A percentile compares a stretch with the other conserved stretches of the same genome.
phyloP scores from a whole-genome alignment of 2,797 vertebrate genomes.

The Pampus argenteus region DNA sequence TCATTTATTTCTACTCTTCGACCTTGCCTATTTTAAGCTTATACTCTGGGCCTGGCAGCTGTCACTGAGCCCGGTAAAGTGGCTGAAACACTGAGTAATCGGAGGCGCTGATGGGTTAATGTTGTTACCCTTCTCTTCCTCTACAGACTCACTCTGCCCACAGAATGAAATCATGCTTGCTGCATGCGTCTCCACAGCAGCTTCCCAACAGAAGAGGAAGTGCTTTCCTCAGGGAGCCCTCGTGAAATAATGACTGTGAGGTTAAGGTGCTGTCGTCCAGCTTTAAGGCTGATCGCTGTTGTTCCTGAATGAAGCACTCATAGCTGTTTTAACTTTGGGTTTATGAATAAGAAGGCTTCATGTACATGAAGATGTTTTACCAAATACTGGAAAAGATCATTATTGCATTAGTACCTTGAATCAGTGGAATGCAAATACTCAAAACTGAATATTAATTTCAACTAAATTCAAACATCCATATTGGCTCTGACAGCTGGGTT shows the following conservation, averaged over 20 bases:
- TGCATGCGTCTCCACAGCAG: slow-evolving; percentile 20
- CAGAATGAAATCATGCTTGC: slow-evolving; percentile 15
- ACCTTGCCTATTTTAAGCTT: slow-evolving; percentile 23
- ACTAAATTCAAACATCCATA: too few relatives aligned
- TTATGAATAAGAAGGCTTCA: too few relatives aligned
- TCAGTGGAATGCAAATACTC: too few relatives aligned
- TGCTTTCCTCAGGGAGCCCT: slow-evolving; percentile 7
- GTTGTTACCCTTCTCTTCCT: slow-evolving; percentile 8
- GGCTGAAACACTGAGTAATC: slow-evolving; percentile 8
- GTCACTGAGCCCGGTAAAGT: slow-evolving; percentile 13
- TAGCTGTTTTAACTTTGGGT: too few relatives aligned
- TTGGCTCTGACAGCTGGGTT: too few relatives aligned
- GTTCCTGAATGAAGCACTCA: too few relatives aligned
- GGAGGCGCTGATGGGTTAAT: slow-evolving; percentile 2
- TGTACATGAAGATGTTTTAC: background rate
- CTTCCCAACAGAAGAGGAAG: background rate
- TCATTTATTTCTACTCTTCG: slow-evolving; percentile 1
- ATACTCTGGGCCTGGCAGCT: background rate
- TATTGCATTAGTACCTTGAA: too few relatives aligned
- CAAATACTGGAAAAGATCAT: background rate
- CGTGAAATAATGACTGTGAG: background rate
- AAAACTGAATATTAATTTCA: too few relatives aligned
- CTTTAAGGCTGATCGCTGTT: too few relatives aligned
- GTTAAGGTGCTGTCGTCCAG: background rate
- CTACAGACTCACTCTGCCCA: background rate